These are phyloP conservation scores for Oscheius onirici DNA, from an alignment of 2,888 invertebrate genomes.

Conservation along the genomic window DNA sequence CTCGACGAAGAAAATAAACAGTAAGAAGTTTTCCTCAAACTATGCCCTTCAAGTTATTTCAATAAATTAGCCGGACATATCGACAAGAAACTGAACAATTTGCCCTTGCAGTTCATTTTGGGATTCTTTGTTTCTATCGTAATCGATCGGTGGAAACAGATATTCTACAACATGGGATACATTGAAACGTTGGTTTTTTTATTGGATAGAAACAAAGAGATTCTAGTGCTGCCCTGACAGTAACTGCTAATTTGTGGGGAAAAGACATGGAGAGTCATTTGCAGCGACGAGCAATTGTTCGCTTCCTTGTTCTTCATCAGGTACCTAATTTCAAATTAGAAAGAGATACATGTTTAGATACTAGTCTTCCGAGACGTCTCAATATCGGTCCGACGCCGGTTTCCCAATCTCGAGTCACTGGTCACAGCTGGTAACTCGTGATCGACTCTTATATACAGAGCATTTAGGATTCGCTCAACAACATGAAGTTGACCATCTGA, in stretches of 20 bases:
- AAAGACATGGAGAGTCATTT: conserved; percentile 36
- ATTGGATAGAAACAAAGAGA: neutral
- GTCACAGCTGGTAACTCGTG: conserved; percentile 23
- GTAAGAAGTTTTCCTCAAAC: neutral
- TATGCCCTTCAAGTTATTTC: neutral
- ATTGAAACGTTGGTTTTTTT: conserved; percentile 45
- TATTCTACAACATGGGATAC: conserved; percentile 54
- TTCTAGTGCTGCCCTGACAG: conserved; percentile 49
- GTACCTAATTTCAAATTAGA: conserved; percentile 12
- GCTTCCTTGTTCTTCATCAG: conserved; percentile 49
- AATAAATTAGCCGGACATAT: conserved; percentile 28
- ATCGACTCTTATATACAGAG: neutral
- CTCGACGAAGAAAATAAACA: conserved; percentile 17
- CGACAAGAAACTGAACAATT: conserved; percentile 35
- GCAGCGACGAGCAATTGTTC: conserved; percentile 48
- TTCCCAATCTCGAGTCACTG: conserved; percentile 43
- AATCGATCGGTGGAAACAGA: conserved; percentile 56
- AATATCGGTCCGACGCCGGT: conserved; percentile 52
- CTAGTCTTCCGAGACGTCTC: conserved; percentile 64
- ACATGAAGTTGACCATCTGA: conserved; percentile 43
- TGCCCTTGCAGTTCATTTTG: conserved; percentile 59
- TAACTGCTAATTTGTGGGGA: conserved; percentile 49
- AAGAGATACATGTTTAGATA: conserved; percentile 37
- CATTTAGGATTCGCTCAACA: conserved; percentile 32
- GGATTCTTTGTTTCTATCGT: conserved; percentile 61